Base-by-base conservation (phyloP, 92 coral and sea anemone genomes). In the Metridium senile region DNA sequence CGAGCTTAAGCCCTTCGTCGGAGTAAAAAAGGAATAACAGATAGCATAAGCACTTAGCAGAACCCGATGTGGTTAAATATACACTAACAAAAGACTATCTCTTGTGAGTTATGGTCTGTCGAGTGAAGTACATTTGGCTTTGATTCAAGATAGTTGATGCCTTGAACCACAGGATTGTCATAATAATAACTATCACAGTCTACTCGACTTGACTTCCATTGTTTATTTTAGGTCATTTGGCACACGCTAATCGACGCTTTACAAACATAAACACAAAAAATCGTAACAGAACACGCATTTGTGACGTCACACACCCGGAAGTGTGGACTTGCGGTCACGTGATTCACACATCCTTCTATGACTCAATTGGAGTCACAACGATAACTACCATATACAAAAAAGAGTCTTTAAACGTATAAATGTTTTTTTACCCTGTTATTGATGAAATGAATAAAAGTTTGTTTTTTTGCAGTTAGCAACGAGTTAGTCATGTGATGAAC, bases 241-340 rank as follows among this genome's bases (percentile, higher is more conserved):
- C n/a, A n/a, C n/a, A n/a, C n/a, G n/a, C 49, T 4, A 4, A 39
- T 4, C 49, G 49, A 4, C 49, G 49, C 49, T 4, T 4, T 6
- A 39, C 6, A 39, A 39, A 39, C 49, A 39, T 39, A 39, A 39
- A 39, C 13, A 39, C 49, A 4, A 39, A 6, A 39, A 6, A 13
- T 4, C 49, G n/a, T n/a, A 6, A 39, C 8, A 13, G 49, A 13
- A 39, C 49, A 39, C 49, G 6, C 13, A 39, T 39, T 39, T 9
- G 61, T 54, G 61, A 54, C 61, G 61, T 54, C 49, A 39, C n/a
- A 45, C 17, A 54, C 61, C 61, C 61, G 61, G 61, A 54, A 54
- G 61, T 19, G 26, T 8, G 26, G 3, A 22, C 26, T 54, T 54
- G 23, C 23, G 61, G 61, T 54, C 61, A 54, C 23, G 61, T 54